Evolutionary conservation across 2,113 vertebrate species (phyloP), one percentile per base, ranked within the genome.

Genomic region (Ciconia maguari): DNA sequence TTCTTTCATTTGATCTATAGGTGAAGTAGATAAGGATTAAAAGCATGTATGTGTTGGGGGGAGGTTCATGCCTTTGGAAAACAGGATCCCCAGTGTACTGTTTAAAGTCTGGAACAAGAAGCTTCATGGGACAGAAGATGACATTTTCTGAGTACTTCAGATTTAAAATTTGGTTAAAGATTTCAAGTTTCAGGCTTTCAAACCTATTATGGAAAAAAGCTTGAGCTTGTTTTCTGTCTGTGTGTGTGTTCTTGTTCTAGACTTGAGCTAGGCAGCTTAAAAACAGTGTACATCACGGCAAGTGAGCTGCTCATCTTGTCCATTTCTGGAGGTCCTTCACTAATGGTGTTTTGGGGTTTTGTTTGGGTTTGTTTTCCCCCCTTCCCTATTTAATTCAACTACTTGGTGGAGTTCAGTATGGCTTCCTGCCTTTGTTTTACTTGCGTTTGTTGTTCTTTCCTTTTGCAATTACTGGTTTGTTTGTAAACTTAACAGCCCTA

Each of bases 401-500:
- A 21, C 71, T 81, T 57, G 83, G 82, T 81, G 75, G 60, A 92
- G 15, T 94, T 77, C 68, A 74, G 64, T 91, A 80, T 72, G 65
- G 76, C 71, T 95, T 94, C 93, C 94, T 95, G 87, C 79, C 76
- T 95, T 97, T 84, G 41, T 90, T 95, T 91, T 79, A 74, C 83
- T 92, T 48, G 51, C 94, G 58, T 93, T 94, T 94, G 92, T 95
- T 96, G 64, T 93, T 89, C 62, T 87, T 91, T 75, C 87, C 91
- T 95, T 93, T 96, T 96, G 79, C 93, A 90, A 42, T 83, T 94
- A 57, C 92, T 96, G 71, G 87, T 95, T 94, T 93, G 88, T 92
- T 96, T 89, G 83, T 97, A 94, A 85, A 95, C 58, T 95, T 95
- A 94, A 94, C 83, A 96, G 75, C 76, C 91, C 83, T 96, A 72